Evolutionary conservation across 2,888 invertebrate species (phyloP).

Genomic region (Ariolimax columbianus): DNA sequence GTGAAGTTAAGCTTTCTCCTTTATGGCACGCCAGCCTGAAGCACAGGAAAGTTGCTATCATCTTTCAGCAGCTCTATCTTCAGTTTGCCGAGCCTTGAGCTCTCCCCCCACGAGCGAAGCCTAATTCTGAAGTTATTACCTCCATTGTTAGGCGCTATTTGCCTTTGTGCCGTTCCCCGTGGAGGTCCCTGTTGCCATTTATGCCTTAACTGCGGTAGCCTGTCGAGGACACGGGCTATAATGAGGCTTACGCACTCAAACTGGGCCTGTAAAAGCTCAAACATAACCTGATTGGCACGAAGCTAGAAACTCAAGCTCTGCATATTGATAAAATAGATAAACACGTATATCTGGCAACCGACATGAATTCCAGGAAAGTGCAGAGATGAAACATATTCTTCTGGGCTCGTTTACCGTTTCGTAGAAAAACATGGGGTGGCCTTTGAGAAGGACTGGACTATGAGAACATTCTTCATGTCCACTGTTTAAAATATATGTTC

Average conservation of each 20-base stretch:
- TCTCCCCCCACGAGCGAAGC: background rate
- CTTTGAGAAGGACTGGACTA: too few relatives aligned
- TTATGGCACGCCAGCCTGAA: background rate
- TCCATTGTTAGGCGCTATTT: background rate
- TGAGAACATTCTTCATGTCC: too few relatives aligned
- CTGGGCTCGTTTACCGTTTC: too few relatives aligned
- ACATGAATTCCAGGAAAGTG: too few relatives aligned
- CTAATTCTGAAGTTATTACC: background rate
- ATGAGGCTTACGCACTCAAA: background rate
- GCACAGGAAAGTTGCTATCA: background rate
- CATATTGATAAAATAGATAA: background rate
- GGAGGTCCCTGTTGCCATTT: background rate
- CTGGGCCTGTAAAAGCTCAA: background rate
- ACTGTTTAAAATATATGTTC: too few relatives aligned
- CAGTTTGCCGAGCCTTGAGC: background rate
- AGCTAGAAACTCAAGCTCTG: background rate
- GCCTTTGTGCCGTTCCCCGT: background rate
- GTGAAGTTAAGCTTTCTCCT: background rate
- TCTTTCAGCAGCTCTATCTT: background rate
- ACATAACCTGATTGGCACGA: background rate
- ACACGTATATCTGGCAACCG: too few relatives aligned
- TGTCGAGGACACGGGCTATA: background rate
- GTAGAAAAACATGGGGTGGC: too few relatives aligned
- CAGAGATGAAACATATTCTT: too few relatives aligned
- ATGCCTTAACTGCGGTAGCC: background rate